Base-by-base conservation (phyloP, 2,113 vertebrate genomes). In the Glaucidium brasilianum region DNA sequence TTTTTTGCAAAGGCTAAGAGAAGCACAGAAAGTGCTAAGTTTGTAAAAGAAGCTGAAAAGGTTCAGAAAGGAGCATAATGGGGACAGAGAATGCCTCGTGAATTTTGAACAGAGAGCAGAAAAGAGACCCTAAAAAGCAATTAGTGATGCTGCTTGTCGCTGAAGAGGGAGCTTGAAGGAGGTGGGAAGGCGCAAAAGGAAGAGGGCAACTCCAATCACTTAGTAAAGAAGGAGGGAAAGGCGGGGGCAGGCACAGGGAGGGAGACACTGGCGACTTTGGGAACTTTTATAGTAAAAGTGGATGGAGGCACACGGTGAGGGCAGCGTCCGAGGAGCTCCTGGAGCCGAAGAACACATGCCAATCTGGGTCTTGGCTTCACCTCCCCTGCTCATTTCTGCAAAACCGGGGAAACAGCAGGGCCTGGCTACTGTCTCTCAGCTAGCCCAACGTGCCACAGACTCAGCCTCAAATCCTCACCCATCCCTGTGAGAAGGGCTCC, bases 71-170 rank as follows among this genome's bases (percentile, higher is more conserved):
- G 88, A 97, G 94, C 96, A 98, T 98, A 98, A 98, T 98, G 92
- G 96, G 87, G 64, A 95, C 91, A 85, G 94, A 95, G 98, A 98
- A 98, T 98, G 98, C 97, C 98, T 98, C 27, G 92, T 98, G 98
- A 98, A 99, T 98, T 98, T 98, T 98, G 98, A 99, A 98, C 97
- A 98, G 98, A 97, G 96, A 97, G 94, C 90, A 98, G 96, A 98
- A 98, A 98, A 98, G 98, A 94, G 92, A 97, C 94, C 97, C 98
- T 98, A 98, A 98, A 98, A 98, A 98, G 98, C 98, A 98, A 98
- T 99, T 98, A 98, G 98, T 98, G 98, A 98, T 98, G 98, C 98
- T 96, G 98, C 96, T 97, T 97, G 97, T 98, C 80, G 96, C 97
- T 98, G 98, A 98, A 97, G 98, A 98, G 97, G 91, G 96, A 91